A percentile compares a stretch with the other conserved stretches of the same genome.
phyloP scores from a whole-genome alignment of 2,888 invertebrate species.

The Hetaerina titia region DNA sequence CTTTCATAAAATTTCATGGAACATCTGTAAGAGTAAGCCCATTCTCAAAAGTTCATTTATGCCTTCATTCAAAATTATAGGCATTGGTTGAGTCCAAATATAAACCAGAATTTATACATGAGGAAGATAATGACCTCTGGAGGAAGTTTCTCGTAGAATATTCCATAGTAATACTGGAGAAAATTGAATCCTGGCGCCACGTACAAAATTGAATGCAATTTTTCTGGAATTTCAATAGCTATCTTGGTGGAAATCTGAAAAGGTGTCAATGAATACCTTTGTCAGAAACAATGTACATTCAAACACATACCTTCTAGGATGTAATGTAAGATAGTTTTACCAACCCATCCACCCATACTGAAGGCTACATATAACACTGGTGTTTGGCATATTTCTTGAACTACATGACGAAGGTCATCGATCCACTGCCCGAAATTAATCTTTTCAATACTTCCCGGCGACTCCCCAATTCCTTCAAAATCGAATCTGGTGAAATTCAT shows the following conservation, averaged over 20 bases:
- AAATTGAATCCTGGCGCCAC: conserved; percentile 60
- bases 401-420: conserved; percentile 55
- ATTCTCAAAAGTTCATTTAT: too few relatives aligned
- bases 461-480: conserved; percentile 67
- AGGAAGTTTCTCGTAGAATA: conserved; percentile 52
- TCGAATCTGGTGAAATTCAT: conserved; percentile 59
- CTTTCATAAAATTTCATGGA: too few relatives aligned
- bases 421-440: conserved; percentile 66
- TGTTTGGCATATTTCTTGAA: conserved; percentile 8
- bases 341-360: conserved; percentile 69
- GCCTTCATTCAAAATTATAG: too few relatives aligned
- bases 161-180: not conserved
- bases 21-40: too few relatives aligned
- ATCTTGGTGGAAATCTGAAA: conserved; percentile 19
- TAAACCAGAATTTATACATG: not conserved
- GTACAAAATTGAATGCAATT: conserved; percentile 38
- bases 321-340: not conserved
- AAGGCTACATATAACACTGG: conserved; percentile 54
- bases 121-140: not conserved
- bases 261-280: not conserved
- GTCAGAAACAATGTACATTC: not conserved
- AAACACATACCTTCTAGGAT: not conserved
- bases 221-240: not conserved
- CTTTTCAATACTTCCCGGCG: conserved; percentile 40
- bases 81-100: not conserved